Base-by-base conservation (phyloP, 2,888 invertebrate species). In the Brachylomia viminalis region DNA sequence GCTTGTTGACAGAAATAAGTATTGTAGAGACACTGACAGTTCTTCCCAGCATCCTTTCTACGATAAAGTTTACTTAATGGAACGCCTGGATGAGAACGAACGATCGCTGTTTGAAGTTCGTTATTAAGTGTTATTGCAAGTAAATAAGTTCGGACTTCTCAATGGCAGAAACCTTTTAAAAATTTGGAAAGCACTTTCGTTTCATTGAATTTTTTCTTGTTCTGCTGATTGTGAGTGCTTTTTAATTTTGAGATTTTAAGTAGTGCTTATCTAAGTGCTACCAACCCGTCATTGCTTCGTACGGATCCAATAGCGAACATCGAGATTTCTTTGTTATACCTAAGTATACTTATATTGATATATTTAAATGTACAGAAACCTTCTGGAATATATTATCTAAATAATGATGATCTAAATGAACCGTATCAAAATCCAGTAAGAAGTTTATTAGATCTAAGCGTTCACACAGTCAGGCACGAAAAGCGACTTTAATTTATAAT, bases 71-170 rank as follows among this genome's bases (percentile, higher is more conserved):
- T 23, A 47, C 15, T 15, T 76, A 58, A 65, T 49, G 27, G 75
- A 59, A 59, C 23, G 2, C 20, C 0, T 49, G 8, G 17, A 56
- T 47, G 64, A 75, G 54, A 75, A 47, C 7, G 15, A 75, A 65
- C n/a, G 54, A 54, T 30, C n/a, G 6, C 17, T 54, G 70, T 61
- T 54, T 54, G 33, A 78, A 68, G 52, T 79, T 79, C 11, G 5
- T 38, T 61, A 77, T 54, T 62, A 75, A 75, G 61, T 75, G 52
- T 52, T 61, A 75, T 78, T 61, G 33, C 23, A 11, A 54, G 54
- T 47, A 62, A 75, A 68, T 79, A 77, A 61, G n/a, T 52, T 45
- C 7, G 23, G 11, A 47, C 15, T 54, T 54, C 45, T 61, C 30
- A 42, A 61, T 38, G 20, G 59, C 54, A 20, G 2, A 75, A 23